Evolutionary conservation across 2,113 vertebrate species (phyloP).

Genomic region (Acanthochromis polyacanthus): DNA sequence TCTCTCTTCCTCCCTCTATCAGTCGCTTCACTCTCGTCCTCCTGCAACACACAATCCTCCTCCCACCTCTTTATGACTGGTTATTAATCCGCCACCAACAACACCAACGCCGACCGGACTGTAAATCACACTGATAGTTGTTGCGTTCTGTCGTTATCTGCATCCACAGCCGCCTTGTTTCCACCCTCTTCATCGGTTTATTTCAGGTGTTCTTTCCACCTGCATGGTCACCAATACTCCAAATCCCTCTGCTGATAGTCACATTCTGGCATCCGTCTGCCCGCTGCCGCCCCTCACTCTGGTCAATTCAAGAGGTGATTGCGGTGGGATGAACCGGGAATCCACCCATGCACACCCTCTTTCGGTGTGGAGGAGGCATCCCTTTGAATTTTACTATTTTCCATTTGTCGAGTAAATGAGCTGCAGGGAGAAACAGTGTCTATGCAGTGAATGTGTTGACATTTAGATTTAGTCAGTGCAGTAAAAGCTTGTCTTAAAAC

Average conservation of each 20-base stretch:
- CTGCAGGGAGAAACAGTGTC: neutral
- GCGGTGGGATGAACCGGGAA: conserved; percentile 45
- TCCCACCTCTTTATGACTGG: conserved; percentile 76
- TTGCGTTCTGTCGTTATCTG: conserved; percentile 75
- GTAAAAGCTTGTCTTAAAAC: neutral
- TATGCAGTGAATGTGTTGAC: neutral
- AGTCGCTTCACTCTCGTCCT: conserved; percentile 46
- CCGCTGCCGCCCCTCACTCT: conserved; percentile 30
- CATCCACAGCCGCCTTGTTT: conserved; percentile 70
- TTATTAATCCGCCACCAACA: conserved; percentile 75
- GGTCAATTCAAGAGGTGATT: conserved; percentile 39
- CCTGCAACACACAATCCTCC: conserved; percentile 55
- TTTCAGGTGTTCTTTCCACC: conserved; percentile 63
- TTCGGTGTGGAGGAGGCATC: conserved; percentile 64
- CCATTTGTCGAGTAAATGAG: conserved; percentile 22
- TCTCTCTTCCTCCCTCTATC: conserved; percentile 57
- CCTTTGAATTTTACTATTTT: conserved; percentile 13
- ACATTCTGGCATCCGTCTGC: conserved; percentile 52
- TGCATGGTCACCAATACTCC: conserved; percentile 55
- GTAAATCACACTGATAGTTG: conserved; percentile 79
- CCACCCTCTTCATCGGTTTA: conserved; percentile 67
- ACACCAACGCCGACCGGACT: conserved; percentile 42
- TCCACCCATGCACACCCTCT: conserved; percentile 68
- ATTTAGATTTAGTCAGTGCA: neutral
- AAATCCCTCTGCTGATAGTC: conserved; percentile 32